Evolutionary conservation across 1,140 invertebrate genomes (phyloP), one percentile per base, ranked within the genome.

Genomic region (Rhynchophorus ferrugineus): DNA sequence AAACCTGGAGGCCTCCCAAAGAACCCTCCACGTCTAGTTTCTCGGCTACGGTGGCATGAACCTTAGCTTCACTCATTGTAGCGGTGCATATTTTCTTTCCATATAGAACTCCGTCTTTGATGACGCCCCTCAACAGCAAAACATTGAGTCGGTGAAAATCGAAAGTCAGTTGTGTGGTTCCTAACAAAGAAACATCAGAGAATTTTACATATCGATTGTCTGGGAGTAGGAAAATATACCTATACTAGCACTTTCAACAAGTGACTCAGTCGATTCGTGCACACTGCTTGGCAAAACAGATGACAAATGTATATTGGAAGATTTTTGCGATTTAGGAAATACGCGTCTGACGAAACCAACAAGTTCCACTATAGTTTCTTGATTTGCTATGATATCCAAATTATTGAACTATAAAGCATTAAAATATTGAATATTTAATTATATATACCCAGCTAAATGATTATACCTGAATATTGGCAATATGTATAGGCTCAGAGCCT

Each of bases 351-450:
- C 78, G 66, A 97, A 96, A 17, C 88, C 87, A 38, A 95, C 78
- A 21, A 97, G 69, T 69, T 97, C 93, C 1, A 95, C 85, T 59
- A 96, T 87, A 0, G 94, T 97, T 68, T 94, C 91, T 68, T 95
- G 91, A 73, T 96, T 96, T 0, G 91, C 93, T 83, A 95, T 95
- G 29, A 97, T 87, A 69, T 96, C 92, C 44, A 97, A 74, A 70
- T 89, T 95, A 64, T 95, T 97, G 60, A 95, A 96, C 45, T 54
- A 16, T 14, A 47, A 47, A 16, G 3, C 9, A 47, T 18, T 3
- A 20, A 13, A 39, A 22, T 0, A 7, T 16, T 33, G 3, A 34
- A 45, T 16, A 45, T 17, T 5, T 33, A 13, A 34, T 45, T 45
- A 3, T n/a, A n/a, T n/a, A n/a, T n/a, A n/a, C n/a, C n/a, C n/a